Base-by-base conservation (phyloP, 2,888 invertebrate genomes). In the Parasteatoda lunata region DNA sequence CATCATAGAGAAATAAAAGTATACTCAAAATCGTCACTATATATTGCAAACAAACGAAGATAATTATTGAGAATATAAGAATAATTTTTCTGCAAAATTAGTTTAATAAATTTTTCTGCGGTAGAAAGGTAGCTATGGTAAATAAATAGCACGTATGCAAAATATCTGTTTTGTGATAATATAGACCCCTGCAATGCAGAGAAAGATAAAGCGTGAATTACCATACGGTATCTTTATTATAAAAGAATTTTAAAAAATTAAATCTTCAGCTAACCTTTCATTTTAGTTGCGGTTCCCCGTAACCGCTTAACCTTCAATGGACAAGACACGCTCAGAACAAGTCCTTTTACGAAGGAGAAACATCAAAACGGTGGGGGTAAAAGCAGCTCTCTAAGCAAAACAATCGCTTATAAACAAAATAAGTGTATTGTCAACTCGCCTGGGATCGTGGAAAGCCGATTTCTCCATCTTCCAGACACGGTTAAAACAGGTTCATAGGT, bases 281-380 rank as follows among this genome's bases (percentile, higher is more conserved):
- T 80, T 80, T 66, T 47, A 47, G 72, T 73, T 66, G 72, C 52
- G 73, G 65, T 80, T 80, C 80, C 65, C 80, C 73, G 80, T 80
- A 80, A 80, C 80, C 80, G 80, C 52, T 72, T 59, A 79, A 71
- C 79, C 79, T 79, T 79, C 79, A 79, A 79, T 80, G 73, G 80
- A 52, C 49, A 66, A 72, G 66, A 72, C 65, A 72, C 45, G 48
- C 15, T 51, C 64, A n/a, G 52, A 45, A 71, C 59, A 59, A 59
- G 59, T 59, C 59, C 11, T 59, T 59, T 59, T n/a, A 8, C 11
- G 71, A 59, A 30, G 73, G 66, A 80, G 49, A 70, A 54, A 59
- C 13, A 59, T 15, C 76, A 15, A 54, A 69, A 68, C 15, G 49
- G 45, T 9, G 65, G 45, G 13, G 70, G 47, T 13, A 54, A 69